Percentiles rank a stretch among this genome's conserved stretches.
phyloP scores from a whole-genome alignment of 2,797 vertebrate species.

The Hyperoplus immaculatus region DNA sequence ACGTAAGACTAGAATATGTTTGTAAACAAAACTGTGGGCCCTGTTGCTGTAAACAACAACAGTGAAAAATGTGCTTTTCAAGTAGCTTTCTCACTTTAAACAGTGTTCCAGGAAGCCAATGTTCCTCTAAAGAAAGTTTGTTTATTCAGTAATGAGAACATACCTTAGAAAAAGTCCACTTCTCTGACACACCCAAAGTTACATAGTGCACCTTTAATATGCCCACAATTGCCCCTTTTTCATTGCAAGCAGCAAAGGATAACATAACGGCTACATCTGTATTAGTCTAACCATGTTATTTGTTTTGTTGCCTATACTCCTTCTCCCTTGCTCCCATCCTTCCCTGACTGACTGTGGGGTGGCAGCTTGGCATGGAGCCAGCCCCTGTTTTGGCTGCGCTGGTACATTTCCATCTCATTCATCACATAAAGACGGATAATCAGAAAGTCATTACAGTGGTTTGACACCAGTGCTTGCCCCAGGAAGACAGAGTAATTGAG shows the following conservation, averaged over 20 bases:
- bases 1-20: no score
- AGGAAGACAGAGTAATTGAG: slow-evolving; percentile 97
- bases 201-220: background rate
- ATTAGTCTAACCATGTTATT: slow-evolving; percentile 70
- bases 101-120: no score
- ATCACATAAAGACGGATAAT: slow-evolving; percentile 99
- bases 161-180: no score
- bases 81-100: no score
- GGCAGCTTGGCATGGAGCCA: slow-evolving; percentile 87
- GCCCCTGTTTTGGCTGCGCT: slow-evolving; percentile 86
- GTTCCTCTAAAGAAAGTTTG: no score
- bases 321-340: slow-evolving; percentile 42
- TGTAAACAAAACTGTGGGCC: no score
- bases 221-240: slow-evolving; percentile 16
- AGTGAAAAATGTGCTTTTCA: no score
- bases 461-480: slow-evolving; percentile 91
- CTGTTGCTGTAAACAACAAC: no score
- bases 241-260: slow-evolving; percentile 40
- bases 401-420: slow-evolving; percentile 99
- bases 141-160: no score
- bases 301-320: slow-evolving; percentile 61
- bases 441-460: slow-evolving; percentile 99
- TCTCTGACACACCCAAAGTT: slow-evolving; percentile 6
- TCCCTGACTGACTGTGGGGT: slow-evolving; percentile 74
- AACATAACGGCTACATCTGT: slow-evolving; percentile 57